Conservation (phyloP, 92 coral and sea anemone genomes). For the Zoanthus sociatus region DNA sequence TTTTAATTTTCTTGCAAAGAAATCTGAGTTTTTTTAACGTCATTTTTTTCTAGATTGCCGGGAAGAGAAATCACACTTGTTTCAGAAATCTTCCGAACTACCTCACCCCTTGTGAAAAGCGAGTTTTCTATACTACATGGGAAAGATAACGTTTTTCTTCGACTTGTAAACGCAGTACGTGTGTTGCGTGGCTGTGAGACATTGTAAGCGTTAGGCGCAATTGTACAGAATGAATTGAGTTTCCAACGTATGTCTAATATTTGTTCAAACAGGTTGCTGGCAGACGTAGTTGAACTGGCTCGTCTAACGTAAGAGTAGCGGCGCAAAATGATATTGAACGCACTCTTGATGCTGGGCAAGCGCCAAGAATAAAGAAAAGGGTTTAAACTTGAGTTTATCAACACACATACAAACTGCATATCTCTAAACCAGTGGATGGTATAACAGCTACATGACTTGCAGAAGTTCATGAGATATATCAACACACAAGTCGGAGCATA, state of each 20-base stretch:
- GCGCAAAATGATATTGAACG: slow-evolving; percentile 45
- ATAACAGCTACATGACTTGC: slow-evolving; percentile 75
- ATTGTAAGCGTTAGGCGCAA: background rate
- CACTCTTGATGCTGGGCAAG: slow-evolving; percentile 68
- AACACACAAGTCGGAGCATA: slow-evolving; percentile 77
- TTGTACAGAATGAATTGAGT: background rate
- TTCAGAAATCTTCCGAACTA: background rate
- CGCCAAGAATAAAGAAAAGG: slow-evolving; percentile 82
- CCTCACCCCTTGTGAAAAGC: background rate
- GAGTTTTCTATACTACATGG: background rate
- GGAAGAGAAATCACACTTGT: background rate
- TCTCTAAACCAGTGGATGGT: slow-evolving; percentile 85
- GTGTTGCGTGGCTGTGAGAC: background rate
- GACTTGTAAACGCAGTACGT: background rate
- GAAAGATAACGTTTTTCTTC: slow-evolving; percentile 3
- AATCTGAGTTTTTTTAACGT: background rate
- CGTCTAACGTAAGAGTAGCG: background rate
- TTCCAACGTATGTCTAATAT: slow-evolving; percentile 14
- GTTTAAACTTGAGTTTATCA: slow-evolving; percentile 74
- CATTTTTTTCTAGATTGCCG: background rate
- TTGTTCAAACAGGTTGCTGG: slow-evolving; percentile 11
- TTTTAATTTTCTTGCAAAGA: background rate
- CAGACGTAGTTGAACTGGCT: slow-evolving; percentile 17
- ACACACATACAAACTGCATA: slow-evolving; percentile 76
- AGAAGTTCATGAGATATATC: slow-evolving; percentile 82